Conservation (phyloP, 2,113 vertebrate species). For the Dermatemys mawii region DNA sequence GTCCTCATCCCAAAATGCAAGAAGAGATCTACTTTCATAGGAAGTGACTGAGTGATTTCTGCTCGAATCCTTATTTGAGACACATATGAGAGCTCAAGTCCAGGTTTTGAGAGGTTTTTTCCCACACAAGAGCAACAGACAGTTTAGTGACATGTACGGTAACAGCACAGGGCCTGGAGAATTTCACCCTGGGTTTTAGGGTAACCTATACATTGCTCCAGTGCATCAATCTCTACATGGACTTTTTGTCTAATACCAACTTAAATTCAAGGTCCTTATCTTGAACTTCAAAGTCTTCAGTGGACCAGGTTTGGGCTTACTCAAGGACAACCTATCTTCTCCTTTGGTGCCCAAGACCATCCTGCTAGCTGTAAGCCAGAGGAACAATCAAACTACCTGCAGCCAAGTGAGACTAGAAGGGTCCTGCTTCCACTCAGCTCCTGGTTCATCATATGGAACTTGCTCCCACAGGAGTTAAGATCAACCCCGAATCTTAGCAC, state of each 20-base stretch:
- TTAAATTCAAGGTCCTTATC: background rate
- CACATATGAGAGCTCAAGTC: background rate
- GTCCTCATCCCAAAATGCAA: background rate
- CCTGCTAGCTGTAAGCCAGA: background rate
- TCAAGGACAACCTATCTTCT: fast-evolving
- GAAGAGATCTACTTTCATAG: background rate
- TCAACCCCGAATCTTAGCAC: background rate
- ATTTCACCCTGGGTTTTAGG: background rate
- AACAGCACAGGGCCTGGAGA: fast-evolving
- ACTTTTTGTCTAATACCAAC: background rate
- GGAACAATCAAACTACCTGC: background rate
- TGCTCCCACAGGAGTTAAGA: constrained; percentile 30
- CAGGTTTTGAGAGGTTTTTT: background rate
- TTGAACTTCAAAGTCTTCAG: background rate
- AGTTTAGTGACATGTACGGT: background rate
- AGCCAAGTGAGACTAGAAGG: background rate
- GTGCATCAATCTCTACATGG: background rate
- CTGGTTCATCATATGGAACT: background rate
- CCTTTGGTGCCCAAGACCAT: background rate
- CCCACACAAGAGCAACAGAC: background rate
- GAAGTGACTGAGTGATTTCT: background rate
- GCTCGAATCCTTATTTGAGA: background rate
- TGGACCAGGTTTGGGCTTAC: background rate
- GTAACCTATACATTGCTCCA: background rate
- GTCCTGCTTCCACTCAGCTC: background rate